These are phyloP conservation scores for Drosophila kohkoa DNA, from an alignment of 1,140 invertebrate species.

Conservation along the genomic window DNA sequence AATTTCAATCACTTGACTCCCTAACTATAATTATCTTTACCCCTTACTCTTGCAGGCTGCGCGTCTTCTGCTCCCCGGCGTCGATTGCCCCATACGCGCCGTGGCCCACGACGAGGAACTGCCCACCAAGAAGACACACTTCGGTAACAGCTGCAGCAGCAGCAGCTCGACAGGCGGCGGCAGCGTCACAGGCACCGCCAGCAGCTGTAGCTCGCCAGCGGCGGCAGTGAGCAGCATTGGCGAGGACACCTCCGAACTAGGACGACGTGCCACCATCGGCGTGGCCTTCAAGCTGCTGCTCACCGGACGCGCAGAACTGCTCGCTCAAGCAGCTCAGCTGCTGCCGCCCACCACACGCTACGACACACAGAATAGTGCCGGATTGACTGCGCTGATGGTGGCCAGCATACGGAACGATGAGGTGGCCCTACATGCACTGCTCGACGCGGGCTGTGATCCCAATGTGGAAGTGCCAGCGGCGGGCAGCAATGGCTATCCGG, in stretches of 20 bases:
- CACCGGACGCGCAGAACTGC: slow-evolving; percentile 91
- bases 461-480: slow-evolving; percentile 89
- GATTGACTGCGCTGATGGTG: slow-evolving; percentile 93
- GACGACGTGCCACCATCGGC: slow-evolving; percentile 89
- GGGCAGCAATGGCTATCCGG: slow-evolving; percentile 76
- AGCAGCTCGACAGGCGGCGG: slow-evolving; percentile 20
- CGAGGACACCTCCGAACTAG: slow-evolving; percentile 82
- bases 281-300: slow-evolving; percentile 92
- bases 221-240: slow-evolving; percentile 57
- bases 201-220: slow-evolving; percentile 54
- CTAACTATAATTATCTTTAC: background rate
- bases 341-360: slow-evolving; percentile 89
- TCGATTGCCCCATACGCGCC: slow-evolving; percentile 93
- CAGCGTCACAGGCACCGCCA: slow-evolving; percentile 47
- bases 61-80: slow-evolving; percentile 92
- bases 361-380: slow-evolving; percentile 92
- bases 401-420: slow-evolving; percentile 93
- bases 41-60: slow-evolving; percentile 88
- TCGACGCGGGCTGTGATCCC: slow-evolving; percentile 92
- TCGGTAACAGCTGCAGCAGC: slow-evolving; percentile 34
- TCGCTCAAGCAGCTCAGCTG: slow-evolving; percentile 91
- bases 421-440: slow-evolving; percentile 88
- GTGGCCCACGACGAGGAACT: slow-evolving; percentile 87
- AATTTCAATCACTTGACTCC: background rate
- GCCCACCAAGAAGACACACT: slow-evolving; percentile 79